Evolutionary conservation across 2,797 vertebrate species (phyloP), one percentile per base, ranked within the genome.

Genomic region (Coregonus suidteri): DNA sequence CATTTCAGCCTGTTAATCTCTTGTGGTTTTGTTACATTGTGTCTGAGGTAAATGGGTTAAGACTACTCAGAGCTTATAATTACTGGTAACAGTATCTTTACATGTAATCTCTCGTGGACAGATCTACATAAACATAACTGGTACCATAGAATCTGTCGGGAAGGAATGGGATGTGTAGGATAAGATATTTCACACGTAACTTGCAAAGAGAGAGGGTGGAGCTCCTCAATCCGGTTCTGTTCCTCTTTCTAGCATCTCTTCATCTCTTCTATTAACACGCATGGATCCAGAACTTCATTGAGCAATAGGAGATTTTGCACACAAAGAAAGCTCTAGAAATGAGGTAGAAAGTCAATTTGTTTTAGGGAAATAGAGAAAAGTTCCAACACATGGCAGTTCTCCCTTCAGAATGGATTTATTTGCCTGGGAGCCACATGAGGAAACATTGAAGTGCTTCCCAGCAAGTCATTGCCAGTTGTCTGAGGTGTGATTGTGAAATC

Each of bases 401-500:
- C 18, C 18, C 3, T 70, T 41, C 2, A 18, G 14, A 41, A 41
- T 70, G 18, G 37, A 68, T 35, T 20, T n/a, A 6, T 7, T 47
- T 51, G 37, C 37, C 37, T 51, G 34, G 37, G n/a, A 70, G 16
- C 15, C 16, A 68, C 6, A 35, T 67, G 31, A 67, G 31, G 64
- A 30, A 15, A 34, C 7, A 47, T 47, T 47, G 41, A 47, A 47
- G 41, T 47, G 41, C 9, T 47, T 47, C 9, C 41, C 11, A 47
- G 41, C 41, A 47, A 47, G 41, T 47, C 41, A 47, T 47, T 47
- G 2, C 35, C 41, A 47, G 14, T 47, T 13, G 41, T 47, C 41
- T 47, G 41, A 47, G 9, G 9, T 87, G 73, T 72, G 76, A 73
- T 34, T 31, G 54, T 70, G 66, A 70, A 56, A 75, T 75, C 47